A percentile compares a stretch with the other conserved stretches of the same genome.
Evolutionary conservation across 2,797 vertebrate species (phyloP).

Genomic region (Cuniculus paca): DNA sequence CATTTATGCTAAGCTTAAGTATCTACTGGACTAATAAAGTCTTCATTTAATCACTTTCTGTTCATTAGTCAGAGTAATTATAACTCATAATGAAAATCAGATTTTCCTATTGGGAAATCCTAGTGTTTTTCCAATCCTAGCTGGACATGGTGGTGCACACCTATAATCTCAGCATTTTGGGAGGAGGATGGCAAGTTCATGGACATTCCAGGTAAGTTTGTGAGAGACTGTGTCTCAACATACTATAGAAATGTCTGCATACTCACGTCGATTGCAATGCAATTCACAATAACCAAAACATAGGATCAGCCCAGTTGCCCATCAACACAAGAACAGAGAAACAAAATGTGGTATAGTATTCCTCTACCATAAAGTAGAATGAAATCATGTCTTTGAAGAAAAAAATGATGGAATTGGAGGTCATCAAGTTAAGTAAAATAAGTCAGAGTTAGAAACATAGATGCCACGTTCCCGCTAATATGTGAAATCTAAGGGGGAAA

Average conservation of each 20-base stretch:
- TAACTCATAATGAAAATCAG: neutral
- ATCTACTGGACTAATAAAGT: neutral
- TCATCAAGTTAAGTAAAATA: neutral
- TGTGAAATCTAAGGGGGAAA: neutral
- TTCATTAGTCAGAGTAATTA: conserved; percentile 17
- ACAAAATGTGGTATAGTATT: neutral
- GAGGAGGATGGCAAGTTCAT: neutral
- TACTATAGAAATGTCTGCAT: neutral
- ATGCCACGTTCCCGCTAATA: neutral
- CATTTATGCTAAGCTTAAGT: neutral
- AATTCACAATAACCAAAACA: neutral
- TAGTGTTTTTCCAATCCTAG: neutral
- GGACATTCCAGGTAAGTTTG: neutral
- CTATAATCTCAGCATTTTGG: neutral
- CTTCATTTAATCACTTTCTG: neutral
- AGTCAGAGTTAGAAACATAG: neutral
- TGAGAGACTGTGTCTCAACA: neutral
- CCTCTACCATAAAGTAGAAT: neutral
- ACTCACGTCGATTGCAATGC: neutral
- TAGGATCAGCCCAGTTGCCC: neutral
- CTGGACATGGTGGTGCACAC: neutral
- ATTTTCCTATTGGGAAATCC: neutral
- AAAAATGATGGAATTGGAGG: neutral
- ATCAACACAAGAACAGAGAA: neutral
- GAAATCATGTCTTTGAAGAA: neutral